Base-by-base conservation (phyloP, 2,888 invertebrate species). In the Archips xylosteana region DNA sequence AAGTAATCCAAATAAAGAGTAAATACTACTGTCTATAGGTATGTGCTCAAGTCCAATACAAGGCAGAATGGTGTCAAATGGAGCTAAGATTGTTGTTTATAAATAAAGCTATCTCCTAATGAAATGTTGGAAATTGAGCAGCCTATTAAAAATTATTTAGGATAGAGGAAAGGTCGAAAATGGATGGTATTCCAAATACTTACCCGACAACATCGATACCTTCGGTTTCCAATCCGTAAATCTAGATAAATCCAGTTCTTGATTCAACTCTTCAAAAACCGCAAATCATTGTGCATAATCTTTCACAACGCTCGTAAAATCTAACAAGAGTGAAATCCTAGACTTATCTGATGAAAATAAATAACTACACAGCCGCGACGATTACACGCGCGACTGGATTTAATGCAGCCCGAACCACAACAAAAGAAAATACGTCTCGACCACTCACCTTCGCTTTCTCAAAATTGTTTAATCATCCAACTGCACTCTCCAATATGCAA, bases 401-500 rank as follows among this genome's bases (percentile, higher is more conserved):
- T 72, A 69, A 68, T 71, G 63, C 67, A 68, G 42, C 64, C 51
- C 82, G 80, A 85, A 77, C 67, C 71, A 77, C 75, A 80, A 89
- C 87, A 90, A 89, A 90, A 89, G 87, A 88, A 86, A 84, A 84
- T 69, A 65, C 78, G 68, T 76, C 77, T 82, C 78, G 39, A 47
- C 62, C 5, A 39, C 85, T 86, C 84, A 91, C 90, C 91, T 90
- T 89, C 83, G 85, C 86, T 87, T 83, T 84, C 79, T 81, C 79
- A 80, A 89, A 89, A 87, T 82, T 87, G 90, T 87, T 84, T 83
- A 87, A 85, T 89, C 92, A 92, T 91, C 87, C 90, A 89, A 85
- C 79, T 76, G 78, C 74, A 72, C 60, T 54, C 64, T 65, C 49
- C 51, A 12, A 63, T 64, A 34, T 60, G 70, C 36, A 61, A 36